Evolutionary conservation across 2,113 vertebrate genomes (phyloP).

Genomic region (Colaptes auratus): DNA sequence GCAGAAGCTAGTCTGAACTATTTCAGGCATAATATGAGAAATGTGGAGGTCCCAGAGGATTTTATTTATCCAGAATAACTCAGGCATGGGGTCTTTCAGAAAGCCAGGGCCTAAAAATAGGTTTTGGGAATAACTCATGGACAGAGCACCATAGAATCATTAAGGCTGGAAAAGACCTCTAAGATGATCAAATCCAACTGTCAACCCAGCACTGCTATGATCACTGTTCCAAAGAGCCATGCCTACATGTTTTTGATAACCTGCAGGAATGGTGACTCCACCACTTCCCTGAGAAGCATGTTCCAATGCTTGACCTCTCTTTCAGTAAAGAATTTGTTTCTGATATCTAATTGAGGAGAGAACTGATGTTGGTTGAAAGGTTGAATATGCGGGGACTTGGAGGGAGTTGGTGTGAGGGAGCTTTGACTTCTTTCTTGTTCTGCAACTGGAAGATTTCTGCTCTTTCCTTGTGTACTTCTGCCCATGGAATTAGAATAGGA

Average conservation of each 20-base stretch:
- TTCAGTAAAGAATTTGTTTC: too few species aligned
- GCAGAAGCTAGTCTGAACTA: neutral
- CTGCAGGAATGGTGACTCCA: too few species aligned
- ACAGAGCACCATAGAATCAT: neutral
- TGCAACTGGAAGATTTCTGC: neutral
- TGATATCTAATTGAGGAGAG: too few species aligned
- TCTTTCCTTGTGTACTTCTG: neutral
- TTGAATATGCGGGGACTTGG: neutral
- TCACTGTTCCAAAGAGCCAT: too few species aligned
- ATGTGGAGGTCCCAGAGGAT: neutral
- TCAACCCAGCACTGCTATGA: too few species aligned
- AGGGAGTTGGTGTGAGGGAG: accelerated
- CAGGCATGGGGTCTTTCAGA: neutral
- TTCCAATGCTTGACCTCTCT: too few species aligned
- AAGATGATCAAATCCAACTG: too few species aligned
- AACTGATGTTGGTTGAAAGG: too few species aligned
- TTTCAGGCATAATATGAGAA: neutral
- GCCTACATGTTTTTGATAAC: too few species aligned
- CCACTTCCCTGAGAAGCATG: too few species aligned
- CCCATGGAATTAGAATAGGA: neutral
- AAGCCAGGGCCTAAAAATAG: neutral
- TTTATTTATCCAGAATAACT: neutral
- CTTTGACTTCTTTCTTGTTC: neutral
- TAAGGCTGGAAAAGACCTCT: too few species aligned
- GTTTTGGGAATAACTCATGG: neutral